These are phyloP conservation scores for Cotesia typhae DNA, from an alignment of 1,140 invertebrate species.

Conservation along the genomic window DNA sequence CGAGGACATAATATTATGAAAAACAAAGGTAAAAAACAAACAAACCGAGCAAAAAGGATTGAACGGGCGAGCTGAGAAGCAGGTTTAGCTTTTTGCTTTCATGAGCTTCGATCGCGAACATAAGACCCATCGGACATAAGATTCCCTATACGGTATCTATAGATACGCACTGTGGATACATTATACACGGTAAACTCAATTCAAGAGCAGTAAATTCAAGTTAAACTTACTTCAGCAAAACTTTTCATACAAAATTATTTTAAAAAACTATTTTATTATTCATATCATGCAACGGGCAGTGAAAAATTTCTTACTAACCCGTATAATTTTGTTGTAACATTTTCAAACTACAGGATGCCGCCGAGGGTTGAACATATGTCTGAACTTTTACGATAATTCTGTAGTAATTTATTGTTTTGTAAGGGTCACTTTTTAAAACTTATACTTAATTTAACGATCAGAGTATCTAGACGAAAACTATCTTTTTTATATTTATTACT, in stretches of 20 bases:
- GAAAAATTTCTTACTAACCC: not conserved
- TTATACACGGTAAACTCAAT: not conserved
- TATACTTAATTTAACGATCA: too few relatives aligned
- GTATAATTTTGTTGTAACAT: not conserved
- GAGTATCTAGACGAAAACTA: too few relatives aligned
- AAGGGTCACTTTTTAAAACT: too few relatives aligned
- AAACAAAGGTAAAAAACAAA: constrained; percentile 37
- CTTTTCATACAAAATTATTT: too few relatives aligned
- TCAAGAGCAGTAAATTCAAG: not conserved
- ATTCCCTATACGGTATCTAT: constrained; percentile 54
- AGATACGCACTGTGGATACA: constrained; percentile 12
- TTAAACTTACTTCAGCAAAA: not conserved
- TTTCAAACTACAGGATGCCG: too few relatives aligned
- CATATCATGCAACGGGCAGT: too few relatives aligned
- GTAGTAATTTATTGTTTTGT: too few relatives aligned
- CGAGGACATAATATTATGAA: constrained; percentile 42
- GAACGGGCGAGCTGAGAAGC: constrained; percentile 41
- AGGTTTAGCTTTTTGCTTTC: constrained; percentile 59
- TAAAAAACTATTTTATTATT: too few relatives aligned
- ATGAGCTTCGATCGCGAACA: constrained; percentile 41
- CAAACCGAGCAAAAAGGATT: not conserved
- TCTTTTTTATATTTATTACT: too few relatives aligned
- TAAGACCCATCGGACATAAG: constrained; percentile 40
- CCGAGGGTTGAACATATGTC: too few relatives aligned
- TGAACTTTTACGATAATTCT: too few relatives aligned